Evolutionary conservation across 2,113 vertebrate genomes (phyloP), one percentile per base, ranked within the genome.

Genomic region (Nansenia antarctica): DNA sequence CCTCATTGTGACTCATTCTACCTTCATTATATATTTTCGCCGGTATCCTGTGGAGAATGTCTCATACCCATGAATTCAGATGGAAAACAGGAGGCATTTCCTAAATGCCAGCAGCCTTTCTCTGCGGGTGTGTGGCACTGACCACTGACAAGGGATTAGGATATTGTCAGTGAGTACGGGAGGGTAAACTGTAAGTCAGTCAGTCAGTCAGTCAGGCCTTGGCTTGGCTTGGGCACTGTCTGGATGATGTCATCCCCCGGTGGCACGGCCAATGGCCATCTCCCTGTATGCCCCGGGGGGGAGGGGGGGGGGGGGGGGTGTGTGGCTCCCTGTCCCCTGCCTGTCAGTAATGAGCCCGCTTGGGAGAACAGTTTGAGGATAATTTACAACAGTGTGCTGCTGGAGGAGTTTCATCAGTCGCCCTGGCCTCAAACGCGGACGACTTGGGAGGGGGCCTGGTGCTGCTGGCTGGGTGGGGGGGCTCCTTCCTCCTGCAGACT

Each of bases 81-180:
- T 11, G 35, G n/a, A 49, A 49, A 49, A 8, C 45, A 22, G n/a
- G n/a, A 39, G 0, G 12, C 15, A n/a, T 20, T n/a, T 63, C 60
- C 32, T 14, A 62, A 24, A 62, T 59, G 12, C 57, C 57, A 59
- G 18, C 5, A n/a, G n/a, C n/a, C 11, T 18, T 30, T 1, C 22
- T 64, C 26, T 6, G 18, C 26, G 59, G 45, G 32, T 32, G 57
- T 67, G 15, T 74, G 18, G 61, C 68, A 64, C 59, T 74, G 73
- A 75, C 68, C 62, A n/a, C 70, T 76, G 55, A 80, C 49, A 18
- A 35, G 37, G 31, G 24, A 45, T 22, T 71, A 73, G 79, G 61
- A 81, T 70, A 82, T 70, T 69, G 55, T 63, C 67, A 62, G 58
- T 74, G 72, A n/a, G n/a, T n/a, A n/a, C n/a, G n/a, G n/a, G n/a